Base-by-base conservation (phyloP, 2,888 invertebrate species). In the Polymixis flavicincta region DNA sequence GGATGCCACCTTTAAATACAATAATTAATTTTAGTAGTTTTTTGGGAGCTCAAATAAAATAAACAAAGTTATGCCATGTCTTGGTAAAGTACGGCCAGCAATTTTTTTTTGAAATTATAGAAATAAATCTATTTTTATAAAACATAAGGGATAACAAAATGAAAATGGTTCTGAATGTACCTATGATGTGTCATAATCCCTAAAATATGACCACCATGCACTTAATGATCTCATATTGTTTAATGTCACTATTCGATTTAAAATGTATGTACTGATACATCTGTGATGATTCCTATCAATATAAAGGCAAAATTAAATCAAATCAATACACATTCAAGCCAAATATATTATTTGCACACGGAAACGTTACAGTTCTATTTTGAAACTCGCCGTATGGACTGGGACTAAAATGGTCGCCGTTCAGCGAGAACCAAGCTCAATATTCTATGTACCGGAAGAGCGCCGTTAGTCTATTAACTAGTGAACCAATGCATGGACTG, bases 391-490 rank as follows among this genome's bases (percentile, higher is more conserved):
- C 37, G 45, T 52, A n/a, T 37, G 55, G n/a, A 80, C 37, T 37
- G 48, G 9, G 22, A 19, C 54, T 61, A 42, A 72, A 77, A 80
- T 64, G 67, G 76, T 68, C 17, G 52, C 42, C 14, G 37, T 68
- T 68, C 22, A 55, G 68, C 59, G 52, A n/a, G 52, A 65, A 60
- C n/a, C 37, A 28, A 71, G 67, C 55, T 77, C 71, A 68, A 82
- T 76, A 82, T 72, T 82, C 32, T 73, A 66, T 81, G 32, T 77
- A 67, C 61, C 61, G 77, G 71, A 72, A 66, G 60, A 66, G 48
- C 45, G 52, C 17, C 5, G n/a, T 66, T 66, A 61, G 63, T 81
- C 48, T 69, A 70, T 72, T 66, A 57, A 65, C 57, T 42, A 70
- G 65, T 72, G 48, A 68, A 76, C 71, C 60, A 66, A 54, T 71